Evolutionary conservation across 2,113 vertebrate species (phyloP).

Genomic region (Gopherus flavomarginatus): DNA sequence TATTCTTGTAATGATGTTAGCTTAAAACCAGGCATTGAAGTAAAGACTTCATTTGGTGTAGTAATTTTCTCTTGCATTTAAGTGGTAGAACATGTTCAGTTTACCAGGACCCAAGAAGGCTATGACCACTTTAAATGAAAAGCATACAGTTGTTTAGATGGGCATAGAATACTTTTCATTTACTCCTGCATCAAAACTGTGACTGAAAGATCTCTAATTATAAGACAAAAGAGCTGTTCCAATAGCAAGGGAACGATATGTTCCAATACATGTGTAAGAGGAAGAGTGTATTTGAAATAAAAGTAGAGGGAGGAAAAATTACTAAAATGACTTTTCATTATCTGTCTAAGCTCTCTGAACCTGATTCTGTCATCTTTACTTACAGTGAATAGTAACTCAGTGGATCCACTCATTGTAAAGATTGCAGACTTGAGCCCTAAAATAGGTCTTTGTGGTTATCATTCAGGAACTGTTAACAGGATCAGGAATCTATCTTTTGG

Average conservation of each 20-base stretch:
- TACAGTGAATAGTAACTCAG: background rate
- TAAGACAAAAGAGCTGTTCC: background rate
- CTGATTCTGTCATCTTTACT: background rate
- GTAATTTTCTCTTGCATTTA: background rate
- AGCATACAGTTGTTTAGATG: background rate
- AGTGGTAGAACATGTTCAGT: background rate
- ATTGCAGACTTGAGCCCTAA: background rate
- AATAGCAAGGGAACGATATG: background rate
- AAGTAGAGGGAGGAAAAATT: background rate
- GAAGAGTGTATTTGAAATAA: background rate
- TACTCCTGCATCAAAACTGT: background rate
- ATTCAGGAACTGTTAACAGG: background rate
- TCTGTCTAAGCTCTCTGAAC: background rate
- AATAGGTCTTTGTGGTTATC: background rate
- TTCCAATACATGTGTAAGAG: fast-evolving
- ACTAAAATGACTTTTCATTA: background rate
- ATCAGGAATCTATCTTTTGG: background rate
- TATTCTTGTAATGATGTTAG: background rate
- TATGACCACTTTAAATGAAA: background rate
- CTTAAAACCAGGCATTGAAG: background rate
- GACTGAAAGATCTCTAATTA: background rate
- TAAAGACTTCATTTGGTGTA: background rate
- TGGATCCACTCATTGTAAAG: background rate
- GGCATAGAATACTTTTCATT: background rate
- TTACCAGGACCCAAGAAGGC: background rate